phyloP scores from a whole-genome alignment of 2,888 invertebrate species.

The Meandrusa payeni region DNA sequence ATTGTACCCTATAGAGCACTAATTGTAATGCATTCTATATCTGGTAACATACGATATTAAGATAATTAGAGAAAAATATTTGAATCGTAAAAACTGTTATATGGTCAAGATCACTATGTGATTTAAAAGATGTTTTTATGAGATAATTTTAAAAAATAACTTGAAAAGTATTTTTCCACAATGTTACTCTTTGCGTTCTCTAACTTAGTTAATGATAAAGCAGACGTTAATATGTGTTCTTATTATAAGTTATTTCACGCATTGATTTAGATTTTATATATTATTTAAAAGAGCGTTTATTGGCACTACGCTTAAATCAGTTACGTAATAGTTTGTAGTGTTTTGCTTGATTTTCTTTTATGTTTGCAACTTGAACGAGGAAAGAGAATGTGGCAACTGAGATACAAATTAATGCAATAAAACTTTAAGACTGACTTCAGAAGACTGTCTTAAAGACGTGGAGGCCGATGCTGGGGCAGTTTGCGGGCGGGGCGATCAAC shows the following conservation, averaged over 20 bases:
- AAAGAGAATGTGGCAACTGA: slow-evolving; percentile 52
- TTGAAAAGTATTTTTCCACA: slow-evolving; percentile 77
- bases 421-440: slow-evolving; percentile 78
- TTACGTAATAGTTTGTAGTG: slow-evolving; percentile 38
- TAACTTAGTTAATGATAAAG: slow-evolving; percentile 62
- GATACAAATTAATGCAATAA: slow-evolving; percentile 75
- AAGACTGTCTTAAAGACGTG: slow-evolving; percentile 76
- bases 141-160: slow-evolving; percentile 68
- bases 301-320: slow-evolving; percentile 29
- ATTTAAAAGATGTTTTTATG: slow-evolving; percentile 75
- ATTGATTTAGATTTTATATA: slow-evolving; percentile 55
- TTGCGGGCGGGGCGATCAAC: slow-evolving; percentile 28
- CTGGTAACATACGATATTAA: slow-evolving; percentile 37
- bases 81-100: slow-evolving; percentile 56
- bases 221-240: slow-evolving; percentile 57
- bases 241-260: slow-evolving; percentile 64
- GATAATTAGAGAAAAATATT: slow-evolving; percentile 35
- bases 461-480: slow-evolving; percentile 37
- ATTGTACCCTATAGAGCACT: slow-evolving; percentile 36
- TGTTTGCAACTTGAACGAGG: slow-evolving; percentile 44
- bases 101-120: slow-evolving; percentile 71
- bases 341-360: slow-evolving; percentile 44
- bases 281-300: slow-evolving; percentile 36
- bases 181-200: slow-evolving; percentile 71
- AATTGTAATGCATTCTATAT: slow-evolving; percentile 39